Conservation (phyloP, 2,113 vertebrate species). For the Channa argus region DNA sequence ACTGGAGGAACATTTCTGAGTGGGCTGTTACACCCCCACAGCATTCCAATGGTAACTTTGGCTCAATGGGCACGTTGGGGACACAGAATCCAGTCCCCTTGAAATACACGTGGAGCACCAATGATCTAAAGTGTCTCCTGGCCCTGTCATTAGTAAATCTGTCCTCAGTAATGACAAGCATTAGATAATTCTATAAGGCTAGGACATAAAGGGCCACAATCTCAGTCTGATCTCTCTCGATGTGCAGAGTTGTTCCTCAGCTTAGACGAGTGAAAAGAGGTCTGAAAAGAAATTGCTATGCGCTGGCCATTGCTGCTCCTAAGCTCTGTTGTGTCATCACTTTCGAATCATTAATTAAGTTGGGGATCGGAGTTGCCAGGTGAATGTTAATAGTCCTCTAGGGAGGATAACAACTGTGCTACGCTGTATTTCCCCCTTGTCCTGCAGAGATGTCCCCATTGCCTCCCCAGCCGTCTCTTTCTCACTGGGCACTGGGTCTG, state of each 20-base stretch:
- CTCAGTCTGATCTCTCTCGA: conserved; percentile 48
- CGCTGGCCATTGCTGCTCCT: conserved; percentile 39
- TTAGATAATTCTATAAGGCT: conserved; percentile 51
- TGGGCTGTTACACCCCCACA: too few relatives aligned
- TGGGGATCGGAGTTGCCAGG: conserved; percentile 50
- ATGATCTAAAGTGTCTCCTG: conserved; percentile 54
- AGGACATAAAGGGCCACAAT: conserved; percentile 58
- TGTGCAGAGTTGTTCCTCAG: conserved; percentile 46
- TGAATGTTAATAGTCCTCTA: conserved; percentile 71
- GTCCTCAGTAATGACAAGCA: conserved; percentile 46
- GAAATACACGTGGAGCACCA: not conserved
- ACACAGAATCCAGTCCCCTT: too few relatives aligned
- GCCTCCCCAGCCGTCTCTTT: conserved; percentile 80
- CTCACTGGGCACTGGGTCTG: conserved; percentile 91
- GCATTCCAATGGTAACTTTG: too few relatives aligned
- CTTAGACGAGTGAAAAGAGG: conserved; percentile 50
- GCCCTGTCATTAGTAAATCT: conserved; percentile 56
- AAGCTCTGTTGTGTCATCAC: conserved; percentile 71
- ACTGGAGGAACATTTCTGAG: too few relatives aligned
- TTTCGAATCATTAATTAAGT: conserved; percentile 80
- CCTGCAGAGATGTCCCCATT: conserved; percentile 51
- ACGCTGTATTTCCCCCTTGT: conserved; percentile 55
- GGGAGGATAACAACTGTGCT: conserved; percentile 59
- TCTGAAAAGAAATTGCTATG: conserved; percentile 60
- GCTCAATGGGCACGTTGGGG: too few relatives aligned